Base-by-base conservation (phyloP, 2,113 vertebrate species). In the Chamaetylas fuelleborni region DNA sequence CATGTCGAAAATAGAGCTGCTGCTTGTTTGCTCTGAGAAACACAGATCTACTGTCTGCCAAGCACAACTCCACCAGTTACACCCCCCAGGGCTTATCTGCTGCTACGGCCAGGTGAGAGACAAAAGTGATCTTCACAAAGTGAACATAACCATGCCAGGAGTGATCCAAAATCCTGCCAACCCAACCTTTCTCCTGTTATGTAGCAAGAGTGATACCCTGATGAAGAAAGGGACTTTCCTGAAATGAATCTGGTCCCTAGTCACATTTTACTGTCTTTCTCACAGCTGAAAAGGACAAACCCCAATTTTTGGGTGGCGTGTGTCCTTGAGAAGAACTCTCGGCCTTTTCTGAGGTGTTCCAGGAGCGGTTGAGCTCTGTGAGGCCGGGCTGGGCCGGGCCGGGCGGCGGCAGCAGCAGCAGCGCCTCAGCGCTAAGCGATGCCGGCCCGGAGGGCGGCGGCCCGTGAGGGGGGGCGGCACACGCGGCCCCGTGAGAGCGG, bases 341-440 rank as follows among this genome's bases (percentile, higher is more conserved):
- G 3, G 13, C 6, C 57, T 66, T 13, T 12, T 2, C 1, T 3
- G 77, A 31, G 42, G 67, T 34, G 1, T 2, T 53, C 12, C 19
- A 14, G 42, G 8, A 8, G 16, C 9, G 1, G 18, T 48, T 6
- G 1, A 22, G 29, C 36, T 4, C 33, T 3, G 17, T 2, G 9
- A 5, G 72, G 28, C 25, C 4, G 4, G 9, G 4, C 38, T 12
- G 38, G 38, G n/a, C n/a, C n/a, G n/a, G 72, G 28, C 25, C 4
- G 4, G 9, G 4, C 38, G 38, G 38, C 40, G 40, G 40, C 1
- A 33, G 14, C 9, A 5, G 58, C 31, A 22, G n/a, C n/a, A 12
- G 31, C 15, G 19, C 57, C 67, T 23, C 36, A 6, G 2, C 5
- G 5, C 0, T 0, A 2, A 14, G 6, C 8, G 6, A 16, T 8